A percentile compares a stretch with the other conserved stretches of the same genome.
Conservation (phyloP, 2,888 invertebrate genomes). For the Acrocyrtus sp. region DNA sequence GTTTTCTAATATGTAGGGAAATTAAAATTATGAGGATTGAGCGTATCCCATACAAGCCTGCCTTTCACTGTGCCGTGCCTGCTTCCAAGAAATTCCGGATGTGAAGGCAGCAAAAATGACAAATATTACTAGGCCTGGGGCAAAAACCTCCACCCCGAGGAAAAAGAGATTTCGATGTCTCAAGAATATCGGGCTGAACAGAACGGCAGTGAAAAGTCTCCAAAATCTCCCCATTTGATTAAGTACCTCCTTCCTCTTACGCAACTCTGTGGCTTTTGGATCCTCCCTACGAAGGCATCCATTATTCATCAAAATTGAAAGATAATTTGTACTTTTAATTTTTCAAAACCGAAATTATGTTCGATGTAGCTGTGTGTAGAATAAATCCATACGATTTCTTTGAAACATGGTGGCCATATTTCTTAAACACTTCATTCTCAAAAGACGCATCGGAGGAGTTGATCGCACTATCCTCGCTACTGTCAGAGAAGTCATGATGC, state of each 20-base stretch:
- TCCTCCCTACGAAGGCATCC: neutral
- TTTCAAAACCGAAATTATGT: too few species aligned
- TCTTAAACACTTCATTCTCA: neutral
- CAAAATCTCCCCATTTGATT: neutral
- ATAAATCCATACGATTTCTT: too few species aligned
- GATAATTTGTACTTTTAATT: neutral
- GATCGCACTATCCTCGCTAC: too few species aligned
- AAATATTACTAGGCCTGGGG: constrained; percentile 42
- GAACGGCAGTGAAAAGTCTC: constrained; percentile 26
- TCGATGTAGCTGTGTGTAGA: too few species aligned
- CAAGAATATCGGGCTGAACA: constrained; percentile 46
- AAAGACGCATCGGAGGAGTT: too few species aligned
- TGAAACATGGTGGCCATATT: neutral
- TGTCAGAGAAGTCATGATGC: too few species aligned
- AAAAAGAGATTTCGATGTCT: constrained; percentile 44
- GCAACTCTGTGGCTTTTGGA: neutral
- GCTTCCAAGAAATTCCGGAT: constrained; percentile 56
- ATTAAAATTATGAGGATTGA: too few species aligned
- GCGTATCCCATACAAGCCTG: too few species aligned
- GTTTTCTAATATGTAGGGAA: too few species aligned
- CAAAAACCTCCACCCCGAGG: constrained; percentile 50
- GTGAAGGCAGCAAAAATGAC: constrained; percentile 51
- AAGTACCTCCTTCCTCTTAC: neutral
- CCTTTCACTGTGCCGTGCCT: constrained; percentile 30
- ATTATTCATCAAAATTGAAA: neutral